phyloP scores from a whole-genome alignment of 2,888 invertebrate species.

The Eumerus sabulonum region DNA sequence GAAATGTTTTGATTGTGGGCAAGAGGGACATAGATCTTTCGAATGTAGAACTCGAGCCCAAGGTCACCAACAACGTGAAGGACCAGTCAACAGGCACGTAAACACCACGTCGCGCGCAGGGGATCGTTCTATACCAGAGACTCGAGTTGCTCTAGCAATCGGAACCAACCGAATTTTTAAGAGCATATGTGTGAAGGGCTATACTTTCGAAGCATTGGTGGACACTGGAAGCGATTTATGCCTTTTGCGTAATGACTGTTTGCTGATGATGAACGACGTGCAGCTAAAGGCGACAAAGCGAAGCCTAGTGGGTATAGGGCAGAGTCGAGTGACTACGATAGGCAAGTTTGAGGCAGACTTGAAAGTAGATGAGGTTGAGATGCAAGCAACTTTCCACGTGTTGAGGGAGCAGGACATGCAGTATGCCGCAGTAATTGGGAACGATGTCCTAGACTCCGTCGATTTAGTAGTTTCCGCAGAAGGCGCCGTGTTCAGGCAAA shows the following conservation, averaged over 20 bases:
- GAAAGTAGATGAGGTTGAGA: neutral
- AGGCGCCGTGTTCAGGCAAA: constrained; percentile 2
- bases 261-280: neutral
- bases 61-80: neutral
- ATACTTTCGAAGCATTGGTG: constrained; percentile 12
- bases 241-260: constrained; percentile 2
- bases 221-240: constrained; percentile 30
- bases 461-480: neutral
- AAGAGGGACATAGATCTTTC: constrained; percentile 3
- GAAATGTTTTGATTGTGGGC: neutral
- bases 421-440: constrained; percentile 12
- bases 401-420: constrained; percentile 11
- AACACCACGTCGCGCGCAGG: constrained; percentile 1
- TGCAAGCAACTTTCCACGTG: constrained; percentile 11
- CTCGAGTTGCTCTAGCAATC: neutral
- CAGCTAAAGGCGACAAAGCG: no score
- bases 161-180: constrained; percentile 13
- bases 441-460: constrained; percentile 3
- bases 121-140: neutral
- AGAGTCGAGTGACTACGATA: neutral
- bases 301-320: constrained; percentile 4
- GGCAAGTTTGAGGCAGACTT: constrained; percentile 2
- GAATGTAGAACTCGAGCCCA: neutral
- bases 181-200: constrained; percentile 1
- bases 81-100: neutral